These are phyloP conservation scores for Manis javanica DNA, from an alignment of 2,797 vertebrate genomes.

Conservation along the genomic window DNA sequence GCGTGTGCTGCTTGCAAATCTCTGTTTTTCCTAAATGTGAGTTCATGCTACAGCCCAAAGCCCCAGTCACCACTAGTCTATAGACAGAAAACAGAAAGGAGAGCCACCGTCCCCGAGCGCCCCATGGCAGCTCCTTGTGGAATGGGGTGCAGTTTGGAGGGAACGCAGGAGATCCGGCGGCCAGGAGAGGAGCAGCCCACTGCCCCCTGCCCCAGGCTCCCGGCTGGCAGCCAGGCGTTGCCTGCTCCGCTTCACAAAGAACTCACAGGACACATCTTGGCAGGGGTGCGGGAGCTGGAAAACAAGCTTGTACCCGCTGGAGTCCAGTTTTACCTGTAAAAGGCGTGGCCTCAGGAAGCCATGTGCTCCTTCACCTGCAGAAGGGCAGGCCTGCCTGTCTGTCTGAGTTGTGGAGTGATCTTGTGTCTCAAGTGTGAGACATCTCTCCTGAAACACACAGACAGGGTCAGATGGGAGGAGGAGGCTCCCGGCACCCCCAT, in stretches of 20 bases:
- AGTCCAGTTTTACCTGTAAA: too few relatives aligned
- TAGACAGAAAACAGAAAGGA: not conserved
- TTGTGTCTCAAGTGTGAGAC: rapidly evolving
- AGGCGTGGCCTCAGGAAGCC: not conserved
- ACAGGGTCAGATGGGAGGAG: not conserved
- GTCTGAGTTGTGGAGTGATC: too few relatives aligned
- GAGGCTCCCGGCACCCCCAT: too few relatives aligned
- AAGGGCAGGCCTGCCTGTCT: rapidly evolving
- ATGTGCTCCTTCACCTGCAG: rapidly evolving
- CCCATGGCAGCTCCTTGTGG: rapidly evolving
- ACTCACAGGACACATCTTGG: too few relatives aligned
- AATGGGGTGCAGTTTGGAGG: rapidly evolving
- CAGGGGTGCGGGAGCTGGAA: too few relatives aligned
- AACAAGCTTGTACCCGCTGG: rapidly evolving
- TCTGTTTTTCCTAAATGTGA: rapidly evolving
- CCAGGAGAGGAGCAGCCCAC: not conserved
- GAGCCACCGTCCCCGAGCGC: rapidly evolving
- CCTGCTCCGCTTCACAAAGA: rapidly evolving
- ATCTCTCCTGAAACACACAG: not conserved
- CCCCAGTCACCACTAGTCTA: not conserved
- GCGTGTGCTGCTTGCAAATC: rapidly evolving
- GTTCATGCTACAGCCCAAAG: too few relatives aligned
- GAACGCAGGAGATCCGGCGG: not conserved
- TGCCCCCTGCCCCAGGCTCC: rapidly evolving
- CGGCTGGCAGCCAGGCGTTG: rapidly evolving